A percentile compares a stretch with the other conserved stretches of the same genome.
Evolutionary conservation across 2,888 invertebrate genomes (phyloP).

Genomic region (Eupithecia tripunctaria): DNA sequence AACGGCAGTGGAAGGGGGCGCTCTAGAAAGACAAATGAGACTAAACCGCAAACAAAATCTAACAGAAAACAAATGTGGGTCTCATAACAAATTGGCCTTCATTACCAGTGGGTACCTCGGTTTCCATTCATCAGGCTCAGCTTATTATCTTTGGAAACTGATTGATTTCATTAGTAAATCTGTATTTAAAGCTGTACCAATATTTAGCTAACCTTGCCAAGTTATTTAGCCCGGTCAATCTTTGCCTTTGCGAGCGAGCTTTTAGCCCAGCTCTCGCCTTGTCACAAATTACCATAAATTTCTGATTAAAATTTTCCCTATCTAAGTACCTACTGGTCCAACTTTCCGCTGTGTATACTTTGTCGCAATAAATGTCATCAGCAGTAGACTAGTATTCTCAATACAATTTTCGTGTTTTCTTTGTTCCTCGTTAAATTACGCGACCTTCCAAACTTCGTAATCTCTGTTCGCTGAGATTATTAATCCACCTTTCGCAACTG

Average conservation of each 20-base stretch:
- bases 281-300: slow-evolving; percentile 64
- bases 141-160: slow-evolving; percentile 26
- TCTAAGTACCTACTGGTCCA: slow-evolving; percentile 42
- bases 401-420: slow-evolving; percentile 32
- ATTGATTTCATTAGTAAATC: slow-evolving; percentile 31
- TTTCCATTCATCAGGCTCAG: slow-evolving; percentile 35
- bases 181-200: slow-evolving; percentile 33
- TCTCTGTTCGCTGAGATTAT: slow-evolving; percentile 20
- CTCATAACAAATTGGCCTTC: slow-evolving; percentile 37
- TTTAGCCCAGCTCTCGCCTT: slow-evolving; percentile 47
- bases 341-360: slow-evolving; percentile 40
- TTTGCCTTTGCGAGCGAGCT: slow-evolving; percentile 55
- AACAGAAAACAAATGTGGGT: slow-evolving; percentile 32
- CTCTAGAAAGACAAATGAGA: slow-evolving; percentile 22
- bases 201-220: slow-evolving; percentile 43
- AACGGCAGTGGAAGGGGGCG: background rate
- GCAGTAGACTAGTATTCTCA: slow-evolving; percentile 36
- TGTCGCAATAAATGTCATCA: slow-evolving; percentile 45
- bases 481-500: slow-evolving; percentile 23
- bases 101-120: slow-evolving; percentile 31
- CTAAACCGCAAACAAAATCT: slow-evolving; percentile 30
- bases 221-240: slow-evolving; percentile 57
- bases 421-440: slow-evolving; percentile 34
- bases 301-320: slow-evolving; percentile 62
- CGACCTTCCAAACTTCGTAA: slow-evolving; percentile 22